Base-by-base conservation (phyloP, 1,140 invertebrate species). In the Rhynchophorus ferrugineus region DNA sequence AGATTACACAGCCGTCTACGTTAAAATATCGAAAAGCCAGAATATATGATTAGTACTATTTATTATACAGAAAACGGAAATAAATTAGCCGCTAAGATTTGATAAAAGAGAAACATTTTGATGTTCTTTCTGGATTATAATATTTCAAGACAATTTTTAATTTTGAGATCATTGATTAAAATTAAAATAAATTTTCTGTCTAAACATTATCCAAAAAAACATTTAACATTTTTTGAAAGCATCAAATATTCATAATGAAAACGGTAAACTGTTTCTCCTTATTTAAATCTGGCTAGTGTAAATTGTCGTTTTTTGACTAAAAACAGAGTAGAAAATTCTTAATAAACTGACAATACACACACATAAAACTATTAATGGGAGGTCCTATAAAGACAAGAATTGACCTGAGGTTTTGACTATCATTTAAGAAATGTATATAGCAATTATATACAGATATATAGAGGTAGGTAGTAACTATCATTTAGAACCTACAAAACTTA, bases 391-490 rank as follows among this genome's bases (percentile, higher is more conserved):
- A n/a, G n/a, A n/a, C n/a, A n/a, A 19, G 11, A 8, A 17, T 41
- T 18, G 17, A 41, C 38, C 38, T 41, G 38, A 41, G 38, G 18
- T 41, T 41, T 18, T 18, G 18, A 41, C 38, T 18, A 18, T 41
- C 18, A 41, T 7, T 37, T 37, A 37, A 8, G 35, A 17, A 18
- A 41, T 17, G 18, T 17, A 18, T 41, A 41, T 41, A 41, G 17
- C 16, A 3, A 8, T n/a, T 5, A 21, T 41, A 41, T 18, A 41
- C 18, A 19, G 18, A 18, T 16, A n/a, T 7, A 44, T 1, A 44
- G 43, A 44, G 43, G 43, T 44, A 44, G 43, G 43, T 44, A 29
- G 43, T 44, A 44, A 6, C 9, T 34, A 14, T 34, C 13, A 44
- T 22, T 33, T 29, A 44, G 9, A 44, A 34, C 22, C 21, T 33